These are phyloP conservation scores for Clarias gariepinus DNA, from an alignment of 2,113 vertebrate species.

Conservation along the genomic window DNA sequence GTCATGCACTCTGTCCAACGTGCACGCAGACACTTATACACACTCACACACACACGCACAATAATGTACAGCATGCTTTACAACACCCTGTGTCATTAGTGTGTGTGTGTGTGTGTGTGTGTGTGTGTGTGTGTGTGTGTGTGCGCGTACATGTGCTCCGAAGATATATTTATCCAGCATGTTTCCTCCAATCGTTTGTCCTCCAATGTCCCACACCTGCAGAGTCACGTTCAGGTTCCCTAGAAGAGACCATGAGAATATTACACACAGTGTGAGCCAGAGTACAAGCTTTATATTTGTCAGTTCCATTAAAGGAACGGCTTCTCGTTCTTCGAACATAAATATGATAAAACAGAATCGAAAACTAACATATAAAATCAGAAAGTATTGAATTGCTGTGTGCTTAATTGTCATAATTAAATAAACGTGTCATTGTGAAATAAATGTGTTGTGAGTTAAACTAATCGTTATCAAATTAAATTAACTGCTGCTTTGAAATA, in stretches of 20 bases:
- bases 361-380: not conserved
- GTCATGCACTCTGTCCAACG: conserved; percentile 35
- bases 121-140: conserved; percentile 21
- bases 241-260: conserved; percentile 65
- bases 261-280: not conserved
- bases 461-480: too few species aligned
- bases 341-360: not conserved
- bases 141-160: conserved; percentile 53
- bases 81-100: not conserved
- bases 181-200: conserved; percentile 96
- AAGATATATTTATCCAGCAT: conserved; percentile 99
- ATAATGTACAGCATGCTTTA: conserved; percentile 4
- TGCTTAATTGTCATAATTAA: not conserved
- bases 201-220: conserved; percentile 98
- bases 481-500: too few species aligned
- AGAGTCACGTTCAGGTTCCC: conserved; percentile 95
- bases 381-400: not conserved
- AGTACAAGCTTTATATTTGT: not conserved
- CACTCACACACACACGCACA: conserved; percentile 19
- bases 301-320: not conserved
- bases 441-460: not conserved
- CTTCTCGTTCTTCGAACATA: not conserved
- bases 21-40: conserved; percentile 41
- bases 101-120: not conserved
- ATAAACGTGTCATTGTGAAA: not conserved